Evolutionary conservation across 2,888 invertebrate species (phyloP), one percentile per base, ranked within the genome.

Genomic region (Beris chalybata): DNA sequence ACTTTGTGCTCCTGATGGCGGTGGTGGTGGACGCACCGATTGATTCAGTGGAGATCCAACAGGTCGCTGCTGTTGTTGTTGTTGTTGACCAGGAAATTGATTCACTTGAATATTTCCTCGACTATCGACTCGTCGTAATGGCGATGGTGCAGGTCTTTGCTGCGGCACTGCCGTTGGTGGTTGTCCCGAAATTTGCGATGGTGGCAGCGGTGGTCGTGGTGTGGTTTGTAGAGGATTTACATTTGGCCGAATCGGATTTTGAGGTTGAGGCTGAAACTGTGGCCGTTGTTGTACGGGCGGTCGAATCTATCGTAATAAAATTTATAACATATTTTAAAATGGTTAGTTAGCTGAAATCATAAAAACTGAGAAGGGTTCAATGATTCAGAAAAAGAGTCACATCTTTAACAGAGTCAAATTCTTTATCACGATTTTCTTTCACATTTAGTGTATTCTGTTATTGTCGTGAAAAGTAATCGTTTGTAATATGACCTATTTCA

Each of bases 111-210:
- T 72, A 64, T 78, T 81, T 65, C 75, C 78, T 68, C 82, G 79
- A 74, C 84, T 84, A 73, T 84, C 84, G 57, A 79, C 74, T 59
- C 82, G 74, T 22, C 78, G 76, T 68, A 84, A 65, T 43, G 76
- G 79, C 4, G 55, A 32, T n/a, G 83, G 82, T 31, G 75, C 77
- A 47, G 59, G 47, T 48, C 54, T 45, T 55, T 57, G 70, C 48
- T 47, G 66, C 5, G 59, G 61, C 67, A 67, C 38, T 11, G 48
- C 32, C 13, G 75, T 71, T n/a, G 71, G 74, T 48, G 73, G 72
- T 43, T 55, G 71, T 66, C 63, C 45, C 30, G 30, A 44, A 7
- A 11, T n/a, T 53, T 53, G 53, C 29, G 61, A 64, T 54, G 54
- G 71, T 74, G 76, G 67, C 72, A 77, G 73, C 11, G 75, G 76